Percentiles rank a stretch among this genome's conserved stretches.
Evolutionary conservation across 2,113 vertebrate species (phyloP).

Genomic region (Microtus oregoni): DNA sequence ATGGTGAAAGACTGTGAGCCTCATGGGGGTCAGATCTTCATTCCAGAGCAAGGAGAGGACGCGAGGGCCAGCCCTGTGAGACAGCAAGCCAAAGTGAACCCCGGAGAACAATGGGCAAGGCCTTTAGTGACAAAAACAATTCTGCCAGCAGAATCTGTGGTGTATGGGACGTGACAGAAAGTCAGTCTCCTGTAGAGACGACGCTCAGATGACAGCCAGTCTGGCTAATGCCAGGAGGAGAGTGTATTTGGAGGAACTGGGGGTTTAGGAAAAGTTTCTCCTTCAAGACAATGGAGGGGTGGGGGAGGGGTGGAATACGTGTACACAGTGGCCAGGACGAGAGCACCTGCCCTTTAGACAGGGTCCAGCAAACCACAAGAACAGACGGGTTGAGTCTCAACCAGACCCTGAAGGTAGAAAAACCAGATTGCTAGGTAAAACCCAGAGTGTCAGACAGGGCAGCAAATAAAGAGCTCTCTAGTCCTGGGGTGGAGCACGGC

Average conservation of each 20-base stretch:
- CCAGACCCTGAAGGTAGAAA: background rate
- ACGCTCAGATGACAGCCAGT: background rate
- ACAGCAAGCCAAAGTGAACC: background rate
- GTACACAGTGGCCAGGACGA: background rate
- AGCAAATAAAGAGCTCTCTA: background rate
- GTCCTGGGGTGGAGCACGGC: background rate
- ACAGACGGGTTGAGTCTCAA: background rate
- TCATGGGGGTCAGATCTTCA: background rate
- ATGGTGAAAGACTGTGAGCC: background rate
- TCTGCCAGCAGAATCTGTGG: background rate
- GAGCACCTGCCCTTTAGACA: background rate
- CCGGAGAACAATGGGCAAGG: background rate
- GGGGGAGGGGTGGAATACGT: too few relatives aligned
- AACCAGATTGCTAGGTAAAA: background rate
- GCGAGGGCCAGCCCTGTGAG: background rate
- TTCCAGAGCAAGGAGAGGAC: background rate
- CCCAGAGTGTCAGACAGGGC: background rate
- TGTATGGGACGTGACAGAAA: background rate
- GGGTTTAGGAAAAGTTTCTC: background rate
- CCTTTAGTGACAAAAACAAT: background rate
- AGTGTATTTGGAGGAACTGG: background rate
- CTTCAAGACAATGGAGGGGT: background rate
- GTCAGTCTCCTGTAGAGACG: background rate
- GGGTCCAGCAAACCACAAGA: background rate
- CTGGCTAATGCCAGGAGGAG: background rate